Evolutionary conservation across 2,797 vertebrate species (phyloP).

Genomic region (Pyrocephalus nanus): DNA sequence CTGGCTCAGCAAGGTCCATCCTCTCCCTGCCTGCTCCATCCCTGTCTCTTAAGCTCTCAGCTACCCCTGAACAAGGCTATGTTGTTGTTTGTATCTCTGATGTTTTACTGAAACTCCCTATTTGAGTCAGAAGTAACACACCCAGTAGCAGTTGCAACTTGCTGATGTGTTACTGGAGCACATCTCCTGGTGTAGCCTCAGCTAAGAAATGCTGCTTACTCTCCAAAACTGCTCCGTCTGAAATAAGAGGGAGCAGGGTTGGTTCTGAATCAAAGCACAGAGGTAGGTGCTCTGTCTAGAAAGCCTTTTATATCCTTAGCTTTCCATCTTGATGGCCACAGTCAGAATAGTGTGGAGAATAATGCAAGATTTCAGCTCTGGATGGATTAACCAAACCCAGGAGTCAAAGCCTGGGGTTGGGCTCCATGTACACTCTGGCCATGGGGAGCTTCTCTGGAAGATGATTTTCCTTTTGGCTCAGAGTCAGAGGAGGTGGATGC

Average conservation of each 20-base stretch:
- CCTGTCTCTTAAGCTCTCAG: not conserved
- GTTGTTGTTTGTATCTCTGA: not conserved
- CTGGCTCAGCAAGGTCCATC: not conserved
- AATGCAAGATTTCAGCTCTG: not conserved
- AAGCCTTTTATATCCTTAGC: not conserved
- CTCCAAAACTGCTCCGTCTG: not conserved
- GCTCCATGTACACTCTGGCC: not conserved
- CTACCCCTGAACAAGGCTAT: accelerated
- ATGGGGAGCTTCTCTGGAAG: not conserved
- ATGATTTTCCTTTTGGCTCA: not conserved
- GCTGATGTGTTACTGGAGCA: not conserved
- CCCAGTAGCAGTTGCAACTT: not conserved
- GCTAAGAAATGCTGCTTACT: not conserved
- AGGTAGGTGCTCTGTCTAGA: not conserved
- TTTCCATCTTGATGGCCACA: not conserved
- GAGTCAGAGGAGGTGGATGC: not conserved
- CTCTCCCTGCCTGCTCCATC: not conserved
- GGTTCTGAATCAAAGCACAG: not conserved
- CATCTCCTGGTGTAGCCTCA: not conserved
- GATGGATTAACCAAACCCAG: not conserved
- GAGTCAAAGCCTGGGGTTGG: not conserved
- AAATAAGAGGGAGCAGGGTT: not conserved
- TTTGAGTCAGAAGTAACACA: not conserved
- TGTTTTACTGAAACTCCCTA: not conserved
- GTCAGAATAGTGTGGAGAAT: not conserved